A percentile compares a stretch with the other conserved stretches of the same genome.
phyloP scores from a whole-genome alignment of 1,140 invertebrate species.

The Ostrea denselamellosa region DNA sequence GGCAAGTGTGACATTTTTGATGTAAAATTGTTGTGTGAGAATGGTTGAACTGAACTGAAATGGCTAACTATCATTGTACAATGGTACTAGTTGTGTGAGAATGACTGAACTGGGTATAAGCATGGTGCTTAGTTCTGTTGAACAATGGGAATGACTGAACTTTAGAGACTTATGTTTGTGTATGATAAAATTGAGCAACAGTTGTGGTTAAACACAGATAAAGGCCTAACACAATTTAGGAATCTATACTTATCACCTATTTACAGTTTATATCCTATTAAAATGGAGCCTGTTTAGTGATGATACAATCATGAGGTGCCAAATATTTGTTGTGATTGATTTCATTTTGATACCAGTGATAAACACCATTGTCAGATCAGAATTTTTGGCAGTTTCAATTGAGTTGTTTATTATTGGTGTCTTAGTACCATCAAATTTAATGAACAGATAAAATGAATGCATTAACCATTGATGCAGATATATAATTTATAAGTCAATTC shows the following conservation, averaged over 20 bases:
- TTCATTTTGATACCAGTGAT: neutral
- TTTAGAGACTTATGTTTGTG: neutral
- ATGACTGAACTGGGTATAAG: too few species aligned
- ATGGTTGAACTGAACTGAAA: too few species aligned
- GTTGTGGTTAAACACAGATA: conserved; percentile 18
- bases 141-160: neutral
- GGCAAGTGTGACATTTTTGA: too few species aligned
- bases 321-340: conserved; percentile 23
- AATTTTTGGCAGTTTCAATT: conserved; percentile 6
- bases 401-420: too few species aligned
- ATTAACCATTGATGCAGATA: too few species aligned
- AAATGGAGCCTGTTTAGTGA: neutral
- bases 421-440: too few species aligned
- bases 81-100: too few species aligned
- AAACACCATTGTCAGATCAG: neutral
- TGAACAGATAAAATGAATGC: too few species aligned
- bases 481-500: too few species aligned
- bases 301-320: neutral
- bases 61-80: too few species aligned
- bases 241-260: neutral
- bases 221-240: neutral
- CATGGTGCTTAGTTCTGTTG: too few species aligned
- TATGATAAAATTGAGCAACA: conserved; percentile 13
- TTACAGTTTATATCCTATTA: neutral
- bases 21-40: too few species aligned